These are phyloP conservation scores for Sphyrna mokarran DNA, from an alignment of 2,113 vertebrate species.

Conservation along the genomic window DNA sequence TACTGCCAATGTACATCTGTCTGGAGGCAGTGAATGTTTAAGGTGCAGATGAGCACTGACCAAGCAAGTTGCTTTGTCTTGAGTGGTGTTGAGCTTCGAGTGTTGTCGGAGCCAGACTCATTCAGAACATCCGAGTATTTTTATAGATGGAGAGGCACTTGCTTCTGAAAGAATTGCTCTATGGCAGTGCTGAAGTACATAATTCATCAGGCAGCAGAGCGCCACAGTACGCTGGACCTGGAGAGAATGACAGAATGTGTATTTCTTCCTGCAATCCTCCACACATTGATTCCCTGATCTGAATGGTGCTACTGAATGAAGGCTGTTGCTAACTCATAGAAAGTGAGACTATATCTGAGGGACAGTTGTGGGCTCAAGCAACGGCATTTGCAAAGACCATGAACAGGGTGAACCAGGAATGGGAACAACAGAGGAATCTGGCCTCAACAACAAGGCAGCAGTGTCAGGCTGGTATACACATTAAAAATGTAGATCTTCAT, in stretches of 20 bases:
- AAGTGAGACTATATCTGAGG: neutral
- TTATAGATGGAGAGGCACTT: neutral
- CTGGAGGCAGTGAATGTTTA: no score
- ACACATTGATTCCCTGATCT: neutral
- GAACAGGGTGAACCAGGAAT: neutral
- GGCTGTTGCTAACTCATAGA: neutral
- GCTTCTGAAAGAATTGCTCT: neutral
- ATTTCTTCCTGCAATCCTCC: neutral
- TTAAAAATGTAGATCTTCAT: neutral
- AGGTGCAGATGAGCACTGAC: no score
- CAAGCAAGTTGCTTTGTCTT: no score
- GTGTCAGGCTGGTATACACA: neutral
- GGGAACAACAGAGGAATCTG: neutral
- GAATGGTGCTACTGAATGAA: neutral
- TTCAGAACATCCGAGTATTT: neutral
- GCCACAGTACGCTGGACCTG: neutral
- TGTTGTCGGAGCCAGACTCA: no score
- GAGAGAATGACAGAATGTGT: neutral
- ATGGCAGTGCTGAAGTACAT: neutral
- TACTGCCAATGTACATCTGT: no score
- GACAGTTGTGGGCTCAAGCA: neutral
- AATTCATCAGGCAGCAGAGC: neutral
- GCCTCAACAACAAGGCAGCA: neutral
- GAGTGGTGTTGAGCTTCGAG: no score
- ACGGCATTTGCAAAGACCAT: neutral